Evolutionary conservation across 2,888 invertebrate species (phyloP).

Genomic region (Megamerina dolium): DNA sequence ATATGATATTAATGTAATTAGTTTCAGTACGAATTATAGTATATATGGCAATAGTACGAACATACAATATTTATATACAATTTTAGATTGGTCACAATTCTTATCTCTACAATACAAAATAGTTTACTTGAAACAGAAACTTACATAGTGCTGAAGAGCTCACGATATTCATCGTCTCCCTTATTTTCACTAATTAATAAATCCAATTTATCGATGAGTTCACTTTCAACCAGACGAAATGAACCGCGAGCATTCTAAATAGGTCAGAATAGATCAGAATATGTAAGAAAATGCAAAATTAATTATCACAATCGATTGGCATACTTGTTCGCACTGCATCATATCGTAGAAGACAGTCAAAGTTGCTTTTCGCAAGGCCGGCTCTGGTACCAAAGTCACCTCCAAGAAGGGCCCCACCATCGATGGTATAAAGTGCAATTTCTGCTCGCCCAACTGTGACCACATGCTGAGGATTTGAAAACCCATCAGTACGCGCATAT

Average conservation of each 20-base stretch:
- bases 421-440: conserved; percentile 82
- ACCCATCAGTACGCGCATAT: conserved; percentile 90
- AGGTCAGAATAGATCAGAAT: background rate
- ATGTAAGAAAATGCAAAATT: background rate
- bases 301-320: no score
- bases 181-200: conserved; percentile 88
- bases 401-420: conserved; percentile 92
- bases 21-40: background rate
- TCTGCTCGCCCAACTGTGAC: conserved; percentile 83
- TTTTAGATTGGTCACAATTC: no score
- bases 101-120: no score
- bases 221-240: conserved; percentile 86
- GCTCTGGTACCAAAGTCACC: conserved; percentile 84
- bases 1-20: conserved; percentile 9
- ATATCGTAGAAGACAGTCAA: conserved; percentile 90
- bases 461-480: conserved; percentile 87
- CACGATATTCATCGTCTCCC: conserved; percentile 87
- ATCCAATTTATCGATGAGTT: conserved; percentile 89
- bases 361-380: conserved; percentile 79
- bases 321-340: conserved; percentile 83
- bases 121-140: conserved; percentile 51
- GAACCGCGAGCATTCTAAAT: conserved; percentile 64
- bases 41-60: background rate
- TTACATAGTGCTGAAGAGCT: conserved; percentile 94
- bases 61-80: no score